Conservation (phyloP, 2,113 vertebrate genomes). For the Mohoua ochrocephala region DNA sequence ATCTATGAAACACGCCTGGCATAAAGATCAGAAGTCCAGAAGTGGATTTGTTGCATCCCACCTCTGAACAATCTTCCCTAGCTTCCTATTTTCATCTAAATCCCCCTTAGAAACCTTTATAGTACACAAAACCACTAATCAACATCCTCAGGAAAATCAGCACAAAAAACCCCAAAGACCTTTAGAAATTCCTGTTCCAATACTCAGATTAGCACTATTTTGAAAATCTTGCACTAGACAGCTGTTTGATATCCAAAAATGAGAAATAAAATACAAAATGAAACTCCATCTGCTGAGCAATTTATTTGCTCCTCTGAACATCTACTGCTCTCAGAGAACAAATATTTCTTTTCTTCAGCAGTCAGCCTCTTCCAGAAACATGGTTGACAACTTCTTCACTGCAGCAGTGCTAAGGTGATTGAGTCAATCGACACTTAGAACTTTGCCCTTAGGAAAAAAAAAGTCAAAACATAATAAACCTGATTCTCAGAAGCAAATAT, state of each 20-base stretch:
- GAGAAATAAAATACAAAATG: background rate
- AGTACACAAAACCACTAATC: background rate
- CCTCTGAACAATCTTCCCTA: background rate
- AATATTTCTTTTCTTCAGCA: background rate
- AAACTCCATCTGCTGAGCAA: background rate
- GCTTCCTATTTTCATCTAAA: background rate
- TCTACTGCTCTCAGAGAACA: background rate
- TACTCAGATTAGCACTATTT: background rate
- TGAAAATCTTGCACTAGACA: background rate
- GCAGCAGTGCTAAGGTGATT: background rate
- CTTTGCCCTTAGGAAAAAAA: background rate
- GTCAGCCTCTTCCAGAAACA: background rate
- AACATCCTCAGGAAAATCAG: background rate
- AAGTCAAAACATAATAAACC: background rate
- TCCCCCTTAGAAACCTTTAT: background rate
- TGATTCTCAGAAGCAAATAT: background rate
- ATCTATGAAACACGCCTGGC: background rate
- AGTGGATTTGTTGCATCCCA: background rate
- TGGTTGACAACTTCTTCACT: background rate
- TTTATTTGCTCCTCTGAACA: background rate
- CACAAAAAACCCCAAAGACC: background rate
- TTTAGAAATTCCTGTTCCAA: background rate
- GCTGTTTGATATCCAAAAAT: background rate
- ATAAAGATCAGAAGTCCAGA: background rate
- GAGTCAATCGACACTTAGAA: background rate